These are phyloP conservation scores for Ctena decussata DNA, from an alignment of 2,888 invertebrate species.

Conservation along the genomic window DNA sequence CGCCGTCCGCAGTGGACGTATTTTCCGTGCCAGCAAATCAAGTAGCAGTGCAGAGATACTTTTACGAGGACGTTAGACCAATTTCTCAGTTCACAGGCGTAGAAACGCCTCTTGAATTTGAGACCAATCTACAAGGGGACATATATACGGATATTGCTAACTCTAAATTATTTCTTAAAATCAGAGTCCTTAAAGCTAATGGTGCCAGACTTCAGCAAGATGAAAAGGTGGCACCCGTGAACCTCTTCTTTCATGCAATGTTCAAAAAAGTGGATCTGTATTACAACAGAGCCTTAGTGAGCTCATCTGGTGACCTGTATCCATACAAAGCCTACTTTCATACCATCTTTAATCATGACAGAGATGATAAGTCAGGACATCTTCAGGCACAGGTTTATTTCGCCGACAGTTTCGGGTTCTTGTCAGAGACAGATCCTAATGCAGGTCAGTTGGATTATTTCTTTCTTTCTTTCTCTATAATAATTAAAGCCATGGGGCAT, in stretches of 20 bases:
- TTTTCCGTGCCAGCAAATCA: background rate
- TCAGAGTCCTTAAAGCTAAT: background rate
- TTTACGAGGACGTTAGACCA: constrained; percentile 5
- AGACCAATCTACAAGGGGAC: background rate
- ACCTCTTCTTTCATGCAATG: constrained; percentile 9
- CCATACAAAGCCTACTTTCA: background rate
- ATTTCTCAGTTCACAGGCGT: background rate
- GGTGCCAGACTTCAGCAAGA: background rate
- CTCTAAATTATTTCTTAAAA: background rate
- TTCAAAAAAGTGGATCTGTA: background rate
- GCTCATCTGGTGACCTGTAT: background rate
- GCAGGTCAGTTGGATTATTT: too few relatives aligned
- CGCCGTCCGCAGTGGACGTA: background rate
- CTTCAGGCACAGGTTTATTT: background rate
- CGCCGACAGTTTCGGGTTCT: background rate
- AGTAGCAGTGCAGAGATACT: background rate
- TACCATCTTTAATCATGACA: background rate
- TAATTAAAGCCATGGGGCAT: too few relatives aligned
- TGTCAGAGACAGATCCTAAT: background rate
- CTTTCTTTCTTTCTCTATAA: too few relatives aligned
- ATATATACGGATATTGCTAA: background rate
- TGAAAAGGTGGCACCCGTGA: background rate
- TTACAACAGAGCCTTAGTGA: background rate
- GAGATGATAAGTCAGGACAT: background rate
- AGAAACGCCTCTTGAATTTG: background rate